Percentiles rank a stretch among this genome's conserved stretches.
These are phyloP conservation scores for Pseudomyrmex concolor DNA, from an alignment of 1,140 invertebrate genomes.

Conservation along the genomic window DNA sequence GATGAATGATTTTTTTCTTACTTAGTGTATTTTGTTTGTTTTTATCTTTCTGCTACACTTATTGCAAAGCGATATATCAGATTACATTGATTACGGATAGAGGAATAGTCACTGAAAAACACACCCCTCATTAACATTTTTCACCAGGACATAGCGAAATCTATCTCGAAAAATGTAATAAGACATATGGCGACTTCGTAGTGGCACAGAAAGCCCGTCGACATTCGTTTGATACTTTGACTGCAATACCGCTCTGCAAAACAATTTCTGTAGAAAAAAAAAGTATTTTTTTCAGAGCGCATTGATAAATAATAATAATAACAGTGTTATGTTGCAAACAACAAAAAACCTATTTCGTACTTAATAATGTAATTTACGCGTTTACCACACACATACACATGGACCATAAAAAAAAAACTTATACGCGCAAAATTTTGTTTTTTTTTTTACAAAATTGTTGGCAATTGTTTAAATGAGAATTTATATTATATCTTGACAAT, in stretches of 20 bases:
- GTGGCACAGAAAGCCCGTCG: background rate
- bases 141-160: slow-evolving; percentile 17
- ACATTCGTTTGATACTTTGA: slow-evolving; percentile 35
- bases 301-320: slow-evolving; percentile 23
- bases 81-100: slow-evolving; percentile 52
- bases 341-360: slow-evolving; percentile 64
- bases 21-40: slow-evolving; percentile 78
- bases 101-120: slow-evolving; percentile 5
- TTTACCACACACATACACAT: slow-evolving; percentile 47
- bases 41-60: slow-evolving; percentile 81
- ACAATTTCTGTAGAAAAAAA: slow-evolving; percentile 37
- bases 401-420: slow-evolving; percentile 55
- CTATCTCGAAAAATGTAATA: slow-evolving; percentile 15
- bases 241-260: slow-evolving; percentile 46
- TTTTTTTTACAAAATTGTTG: slow-evolving; percentile 45
- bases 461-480: slow-evolving; percentile 55
- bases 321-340: slow-evolving; percentile 41
- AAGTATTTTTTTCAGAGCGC: slow-evolving; percentile 32
- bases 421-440: slow-evolving; percentile 35
- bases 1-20: slow-evolving; percentile 67
- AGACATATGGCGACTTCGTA: slow-evolving; percentile 8
- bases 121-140: slow-evolving; percentile 49
- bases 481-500: too few relatives aligned
- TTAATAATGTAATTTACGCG: slow-evolving; percentile 76
- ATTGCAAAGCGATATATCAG: slow-evolving; percentile 62